These are phyloP conservation scores for Corythornis vintsioides DNA, from an alignment of 2,113 vertebrate species.

Conservation along the genomic window DNA sequence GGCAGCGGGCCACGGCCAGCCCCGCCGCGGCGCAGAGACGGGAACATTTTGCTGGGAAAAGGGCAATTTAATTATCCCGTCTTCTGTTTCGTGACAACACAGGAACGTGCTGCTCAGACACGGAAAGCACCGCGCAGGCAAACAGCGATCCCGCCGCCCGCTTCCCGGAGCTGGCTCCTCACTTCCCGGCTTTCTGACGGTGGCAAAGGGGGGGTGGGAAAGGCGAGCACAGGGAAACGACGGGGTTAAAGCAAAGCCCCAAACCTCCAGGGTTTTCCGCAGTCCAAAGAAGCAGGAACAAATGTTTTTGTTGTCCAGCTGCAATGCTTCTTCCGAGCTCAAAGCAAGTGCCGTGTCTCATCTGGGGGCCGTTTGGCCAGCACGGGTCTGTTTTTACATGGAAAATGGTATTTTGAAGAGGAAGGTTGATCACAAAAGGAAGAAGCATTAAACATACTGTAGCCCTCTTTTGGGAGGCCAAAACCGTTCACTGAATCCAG, in stretches of 20 bases:
- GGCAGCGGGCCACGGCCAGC: not conserved
- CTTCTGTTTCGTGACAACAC: conserved; percentile 40
- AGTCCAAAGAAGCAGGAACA: not conserved
- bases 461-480: not conserved
- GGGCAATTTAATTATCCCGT: conserved; percentile 56
- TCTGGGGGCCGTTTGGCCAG: conserved; percentile 21
- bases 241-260: not conserved
- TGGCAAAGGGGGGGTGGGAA: not conserved
- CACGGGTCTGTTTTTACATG: not conserved
- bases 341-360: not conserved
- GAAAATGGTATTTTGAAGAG: conserved; percentile 15
- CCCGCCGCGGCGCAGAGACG: not conserved
- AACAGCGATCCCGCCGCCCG: not conserved
- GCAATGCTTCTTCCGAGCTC: not conserved
- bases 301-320: conserved; percentile 6
- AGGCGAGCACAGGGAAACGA: fast-evolving
- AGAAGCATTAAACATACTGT: not conserved
- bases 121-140: not conserved
- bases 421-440: not conserved
- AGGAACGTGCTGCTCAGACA: conserved; percentile 23
- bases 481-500: not conserved
- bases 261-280: not conserved
- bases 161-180: not conserved
- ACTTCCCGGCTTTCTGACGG: fast-evolving
- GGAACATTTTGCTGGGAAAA: conserved; percentile 50